Conservation (phyloP, 2,888 invertebrate genomes). For the Plutella xylostella region DNA sequence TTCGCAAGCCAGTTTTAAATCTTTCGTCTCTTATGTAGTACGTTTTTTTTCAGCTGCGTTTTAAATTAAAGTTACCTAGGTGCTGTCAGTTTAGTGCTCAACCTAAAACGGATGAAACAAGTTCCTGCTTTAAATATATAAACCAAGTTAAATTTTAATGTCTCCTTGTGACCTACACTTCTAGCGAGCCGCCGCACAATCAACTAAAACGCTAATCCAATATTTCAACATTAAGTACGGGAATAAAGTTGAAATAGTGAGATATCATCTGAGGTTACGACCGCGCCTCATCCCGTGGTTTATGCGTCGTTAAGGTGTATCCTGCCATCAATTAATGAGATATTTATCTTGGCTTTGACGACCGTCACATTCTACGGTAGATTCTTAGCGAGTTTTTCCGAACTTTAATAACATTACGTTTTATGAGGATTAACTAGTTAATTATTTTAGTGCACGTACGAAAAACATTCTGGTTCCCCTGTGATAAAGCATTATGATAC, state of each 20-base stretch:
- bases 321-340: constrained; percentile 1
- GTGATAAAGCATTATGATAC: background rate
- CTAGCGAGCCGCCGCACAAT: too few species aligned
- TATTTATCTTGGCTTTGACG: constrained; percentile 1
- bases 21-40: background rate
- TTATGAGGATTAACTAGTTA: too few species aligned
- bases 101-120: background rate
- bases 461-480: background rate
- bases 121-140: background rate
- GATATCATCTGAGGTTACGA: constrained; percentile 3
- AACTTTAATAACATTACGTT: background rate
- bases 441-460: too few species aligned
- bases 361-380: background rate
- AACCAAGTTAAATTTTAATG: constrained; percentile 5
- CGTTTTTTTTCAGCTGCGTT: too few species aligned
- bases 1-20: background rate
- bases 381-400: background rate
- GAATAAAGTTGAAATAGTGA: constrained; percentile 12
- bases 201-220: constrained; percentile 2
- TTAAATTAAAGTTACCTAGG: too few species aligned
- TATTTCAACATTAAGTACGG: constrained; percentile 6
- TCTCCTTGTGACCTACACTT: too few species aligned
- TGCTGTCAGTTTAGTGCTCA: too few species aligned
- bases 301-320: constrained; percentile 1
- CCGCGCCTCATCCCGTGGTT: background rate